A percentile compares a stretch with the other conserved stretches of the same genome.
These are phyloP conservation scores for Protomyctophum bolini DNA, from an alignment of 2,113 vertebrate genomes.

Conservation along the genomic window DNA sequence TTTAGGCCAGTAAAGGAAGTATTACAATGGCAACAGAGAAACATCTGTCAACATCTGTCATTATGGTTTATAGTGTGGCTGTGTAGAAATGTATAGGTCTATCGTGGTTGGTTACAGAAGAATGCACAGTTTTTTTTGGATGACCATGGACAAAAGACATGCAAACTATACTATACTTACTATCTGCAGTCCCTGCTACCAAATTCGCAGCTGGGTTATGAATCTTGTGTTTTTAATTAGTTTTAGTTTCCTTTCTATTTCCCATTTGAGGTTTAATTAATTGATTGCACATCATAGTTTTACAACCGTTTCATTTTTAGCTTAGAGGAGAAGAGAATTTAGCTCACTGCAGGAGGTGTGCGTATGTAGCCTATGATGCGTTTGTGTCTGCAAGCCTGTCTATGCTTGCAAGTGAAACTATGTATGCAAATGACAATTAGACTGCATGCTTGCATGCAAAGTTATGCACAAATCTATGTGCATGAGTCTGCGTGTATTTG, in stretches of 20 bases:
- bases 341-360: too few species aligned
- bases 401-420: too few species aligned
- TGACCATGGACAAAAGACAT: slow-evolving; percentile 28
- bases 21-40: slow-evolving; percentile 14
- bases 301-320: too few species aligned
- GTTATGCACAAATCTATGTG: background rate
- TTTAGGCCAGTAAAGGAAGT: slow-evolving; percentile 20
- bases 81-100: slow-evolving; percentile 1
- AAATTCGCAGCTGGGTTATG: slow-evolving; percentile 1
- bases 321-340: too few species aligned
- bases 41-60: slow-evolving; percentile 30
- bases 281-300: too few species aligned
- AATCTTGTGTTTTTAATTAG: too few species aligned
- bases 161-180: slow-evolving; percentile 18
- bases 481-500: background rate
- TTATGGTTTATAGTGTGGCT: slow-evolving; percentile 39
- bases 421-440: too few species aligned
- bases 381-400: too few species aligned
- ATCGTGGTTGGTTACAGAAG: slow-evolving; percentile 8
- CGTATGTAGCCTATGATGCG: background rate
- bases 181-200: slow-evolving; percentile 8
- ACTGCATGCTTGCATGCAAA: background rate
- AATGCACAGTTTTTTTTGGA: slow-evolving; percentile 15
- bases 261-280: too few species aligned
- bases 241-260: too few species aligned